phyloP scores from a whole-genome alignment of 2,888 invertebrate species.

The Heteromurus nitidus region DNA sequence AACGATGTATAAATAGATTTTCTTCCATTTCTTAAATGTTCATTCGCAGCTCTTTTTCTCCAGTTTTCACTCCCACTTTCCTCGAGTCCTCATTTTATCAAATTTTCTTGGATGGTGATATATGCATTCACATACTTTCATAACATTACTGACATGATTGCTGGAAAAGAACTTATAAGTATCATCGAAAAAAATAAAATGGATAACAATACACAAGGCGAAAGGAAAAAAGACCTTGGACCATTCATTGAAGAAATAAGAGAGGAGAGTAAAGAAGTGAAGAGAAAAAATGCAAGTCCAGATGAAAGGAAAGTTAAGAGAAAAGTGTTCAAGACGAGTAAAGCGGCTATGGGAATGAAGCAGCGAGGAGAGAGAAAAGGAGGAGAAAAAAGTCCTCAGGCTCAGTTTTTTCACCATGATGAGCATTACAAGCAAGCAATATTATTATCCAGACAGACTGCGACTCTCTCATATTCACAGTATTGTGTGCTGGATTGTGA shows the following conservation, averaged over 20 bases:
- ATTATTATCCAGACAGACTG: constrained; percentile 14
- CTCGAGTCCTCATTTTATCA: background rate
- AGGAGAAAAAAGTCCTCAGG: constrained; percentile 32
- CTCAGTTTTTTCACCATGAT: constrained; percentile 20
- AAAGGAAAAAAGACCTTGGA: too few species aligned
- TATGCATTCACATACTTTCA: background rate
- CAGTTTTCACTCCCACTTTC: constrained; percentile 2
- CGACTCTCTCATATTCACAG: constrained; percentile 2
- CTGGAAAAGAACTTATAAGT: constrained; percentile 1
- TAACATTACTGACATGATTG: too few species aligned
- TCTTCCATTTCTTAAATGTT: background rate
- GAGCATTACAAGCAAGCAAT: constrained; percentile 18
- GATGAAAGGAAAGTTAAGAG: constrained; percentile 24
- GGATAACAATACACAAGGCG: constrained; percentile 1
- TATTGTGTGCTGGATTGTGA: background rate
- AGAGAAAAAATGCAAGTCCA: constrained; percentile 16
- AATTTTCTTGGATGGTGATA: background rate
- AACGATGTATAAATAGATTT: constrained; percentile 12
- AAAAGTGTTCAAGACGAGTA: constrained; percentile 27
- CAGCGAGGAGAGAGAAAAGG: too few species aligned
- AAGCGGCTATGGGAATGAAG: constrained; percentile 32
- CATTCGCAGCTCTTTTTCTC: background rate
- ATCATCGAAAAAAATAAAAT: constrained; percentile 6
- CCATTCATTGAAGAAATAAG: background rate
- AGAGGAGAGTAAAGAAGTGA: background rate